Base-by-base conservation (phyloP, 2,888 invertebrate genomes). In the Litoditis marina region DNA sequence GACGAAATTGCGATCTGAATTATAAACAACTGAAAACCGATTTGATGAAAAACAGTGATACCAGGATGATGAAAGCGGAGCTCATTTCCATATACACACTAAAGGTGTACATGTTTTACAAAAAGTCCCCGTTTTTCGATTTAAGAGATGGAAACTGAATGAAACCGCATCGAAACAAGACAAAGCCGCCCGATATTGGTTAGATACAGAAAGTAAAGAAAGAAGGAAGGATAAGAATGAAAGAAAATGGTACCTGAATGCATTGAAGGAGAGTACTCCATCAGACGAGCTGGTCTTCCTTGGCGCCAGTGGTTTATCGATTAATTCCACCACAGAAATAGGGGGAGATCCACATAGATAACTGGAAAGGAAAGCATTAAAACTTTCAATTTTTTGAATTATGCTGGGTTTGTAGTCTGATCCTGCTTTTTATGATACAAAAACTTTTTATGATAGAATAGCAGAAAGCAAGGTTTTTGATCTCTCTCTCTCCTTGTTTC, bases 291-390 rank as follows among this genome's bases (percentile, higher is more conserved):
- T 54, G 27, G 53, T 31, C 27, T 52, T 57, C 11, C 56, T 47
- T 19, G 50, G 49, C 13, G 32, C 47, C 2, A 49, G n/a, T 19
- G 57, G 50, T 32, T 51, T 62, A 22, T 71, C 69, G 19, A 78
- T 71, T 30, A 79, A 49, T 52, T 80, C 80, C 13, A 76, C 77
- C 44, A 78, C 73, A 2, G 71, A 68, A 22, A 73, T 64, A 6
- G 81, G 78, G 1, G 81, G 78, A 7, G 75, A 72, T 0, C 81
- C 81, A 60, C 80, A 81, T 3, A 81, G 60, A 60, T 76, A 66
- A 27, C 63, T 59, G 32, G 27, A n/a, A n/a, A n/a, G n/a, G n/a
- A n/a, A 51, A 39, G 36, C 8, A 4, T 19, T 32, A 16, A 16
- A 22, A n/a, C n/a, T 1, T 27, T 50, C 49, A 13, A 7, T 55